phyloP scores from a whole-genome alignment of 2,113 vertebrate species.

The Odontophorus gujanensis region DNA sequence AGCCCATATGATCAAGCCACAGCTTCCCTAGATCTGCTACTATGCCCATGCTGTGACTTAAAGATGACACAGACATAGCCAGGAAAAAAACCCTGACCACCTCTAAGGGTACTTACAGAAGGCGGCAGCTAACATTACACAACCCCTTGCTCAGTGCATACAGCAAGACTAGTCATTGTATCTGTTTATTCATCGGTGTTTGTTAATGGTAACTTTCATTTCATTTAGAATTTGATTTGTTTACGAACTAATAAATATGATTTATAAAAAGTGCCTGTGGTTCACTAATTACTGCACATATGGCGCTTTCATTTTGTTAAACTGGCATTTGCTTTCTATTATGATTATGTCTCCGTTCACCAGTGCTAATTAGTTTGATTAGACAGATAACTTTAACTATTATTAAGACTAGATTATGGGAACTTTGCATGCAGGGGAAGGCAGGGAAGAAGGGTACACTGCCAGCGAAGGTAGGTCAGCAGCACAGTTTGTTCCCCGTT shows the following conservation, averaged over 20 bases:
- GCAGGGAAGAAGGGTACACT: conserved; percentile 6
- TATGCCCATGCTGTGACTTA: background rate
- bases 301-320: conserved; percentile 83
- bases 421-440: conserved; percentile 13
- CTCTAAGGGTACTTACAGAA: background rate
- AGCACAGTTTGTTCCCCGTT: conserved; percentile 38
- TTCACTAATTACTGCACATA: conserved; percentile 87
- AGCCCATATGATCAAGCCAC: conserved; percentile 33
- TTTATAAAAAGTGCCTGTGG: conserved; percentile 83
- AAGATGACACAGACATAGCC: background rate
- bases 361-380: conserved; percentile 86
- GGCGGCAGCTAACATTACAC: background rate
- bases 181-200: conserved; percentile 46
- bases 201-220: conserved; percentile 76
- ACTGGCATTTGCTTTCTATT: conserved; percentile 87
- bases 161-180: conserved; percentile 1
- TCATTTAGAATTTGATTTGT: conserved; percentile 84
- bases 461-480: conserved; percentile 46
- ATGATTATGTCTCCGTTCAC: conserved; percentile 83
- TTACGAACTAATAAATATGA: conserved; percentile 87
- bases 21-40: conserved; percentile 29
- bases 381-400: conserved; percentile 80
- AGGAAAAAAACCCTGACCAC: background rate
- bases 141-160: background rate
- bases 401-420: conserved; percentile 72